Base-by-base conservation (phyloP, 1,140 invertebrate species). In the Pseudomyrmex pallidus region DNA sequence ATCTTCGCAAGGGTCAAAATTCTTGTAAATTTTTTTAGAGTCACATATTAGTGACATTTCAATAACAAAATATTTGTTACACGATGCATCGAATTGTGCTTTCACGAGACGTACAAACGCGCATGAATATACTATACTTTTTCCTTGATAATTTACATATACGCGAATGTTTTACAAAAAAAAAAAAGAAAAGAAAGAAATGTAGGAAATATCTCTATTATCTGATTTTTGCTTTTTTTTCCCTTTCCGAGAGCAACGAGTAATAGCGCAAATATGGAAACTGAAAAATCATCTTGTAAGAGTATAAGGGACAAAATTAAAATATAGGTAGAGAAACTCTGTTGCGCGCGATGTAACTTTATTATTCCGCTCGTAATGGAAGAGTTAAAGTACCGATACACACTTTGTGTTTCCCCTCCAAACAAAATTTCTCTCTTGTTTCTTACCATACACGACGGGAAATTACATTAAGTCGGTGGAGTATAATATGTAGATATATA, bases 341-440 rank as follows among this genome's bases (percentile, higher is more conserved):
- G 35, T 1, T 35, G 13, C 44, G 20, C 17, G 54, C 35, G 35
- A 35, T 5, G n/a, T 72, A 70, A 80, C 22, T 17, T 59, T 57
- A 17, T 80, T 80, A 59, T 57, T 56, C 7, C 3, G 44, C 44
- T 61, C 66, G n/a, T 61, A 70, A 80, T 9, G 64, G 44, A 48
- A 70, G 64, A 78, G 54, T 70, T 59, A 59, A 80, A 59, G 59
- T 61, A 50, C 22, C 44, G 76, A 61, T 50, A 59, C 35, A 35
- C 35, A 35, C 56, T 48, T 9, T 59, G n/a, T 59, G 7, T 56
- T 72, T 80, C 56, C 61, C 20, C 56, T 9, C 10, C 35, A 25
- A 57, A 78, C 64, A 13, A 80, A 80, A 80, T 80, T 80, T 59
- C 22, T 25, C 54, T 46, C 76, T 78, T 70, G 67, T 20, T 80